Percentiles rank a stretch among this genome's conserved stretches.
phyloP scores from a whole-genome alignment of 1,140 invertebrate species.

The Parapsyche elsis region DNA sequence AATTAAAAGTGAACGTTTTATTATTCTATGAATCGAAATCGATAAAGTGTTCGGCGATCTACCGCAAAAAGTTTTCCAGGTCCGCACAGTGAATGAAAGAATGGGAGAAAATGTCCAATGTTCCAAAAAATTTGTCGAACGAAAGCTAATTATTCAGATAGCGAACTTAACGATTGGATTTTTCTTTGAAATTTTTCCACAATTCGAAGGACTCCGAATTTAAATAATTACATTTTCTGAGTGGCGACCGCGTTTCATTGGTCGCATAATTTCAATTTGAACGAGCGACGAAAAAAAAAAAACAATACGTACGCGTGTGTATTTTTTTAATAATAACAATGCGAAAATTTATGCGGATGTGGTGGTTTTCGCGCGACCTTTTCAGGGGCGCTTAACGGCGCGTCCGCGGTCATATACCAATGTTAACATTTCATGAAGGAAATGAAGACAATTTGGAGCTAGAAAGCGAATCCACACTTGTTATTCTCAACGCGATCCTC shows the following conservation, averaged over 20 bases:
- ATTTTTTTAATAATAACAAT: no score
- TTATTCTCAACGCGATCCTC: constrained; percentile 20
- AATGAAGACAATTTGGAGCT: constrained; percentile 25
- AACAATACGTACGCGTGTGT: no score
- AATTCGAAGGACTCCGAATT: not conserved
- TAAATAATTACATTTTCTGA: constrained; percentile 17
- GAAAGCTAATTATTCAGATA: constrained; percentile 26
- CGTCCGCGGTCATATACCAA: not conserved
- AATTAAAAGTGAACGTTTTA: no score
- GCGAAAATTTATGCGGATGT: no score
- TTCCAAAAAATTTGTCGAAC: constrained; percentile 4
- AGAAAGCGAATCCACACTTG: not conserved
- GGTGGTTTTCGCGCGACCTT: no score
- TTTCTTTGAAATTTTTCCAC: constrained; percentile 15
- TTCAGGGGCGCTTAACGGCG: no score
- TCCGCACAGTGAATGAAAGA: not conserved
- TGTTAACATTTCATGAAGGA: constrained; percentile 13
- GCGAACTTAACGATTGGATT: constrained; percentile 2
- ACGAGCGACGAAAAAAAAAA: no score
- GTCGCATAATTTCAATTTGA: not conserved
- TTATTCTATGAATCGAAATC: no score
- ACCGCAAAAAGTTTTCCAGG: not conserved
- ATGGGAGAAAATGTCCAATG: not conserved
- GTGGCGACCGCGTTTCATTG: not conserved
- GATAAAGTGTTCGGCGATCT: no score